Evolutionary conservation across 2,888 invertebrate species (phyloP).

Genomic region (Pseudolycoriella hygida): DNA sequence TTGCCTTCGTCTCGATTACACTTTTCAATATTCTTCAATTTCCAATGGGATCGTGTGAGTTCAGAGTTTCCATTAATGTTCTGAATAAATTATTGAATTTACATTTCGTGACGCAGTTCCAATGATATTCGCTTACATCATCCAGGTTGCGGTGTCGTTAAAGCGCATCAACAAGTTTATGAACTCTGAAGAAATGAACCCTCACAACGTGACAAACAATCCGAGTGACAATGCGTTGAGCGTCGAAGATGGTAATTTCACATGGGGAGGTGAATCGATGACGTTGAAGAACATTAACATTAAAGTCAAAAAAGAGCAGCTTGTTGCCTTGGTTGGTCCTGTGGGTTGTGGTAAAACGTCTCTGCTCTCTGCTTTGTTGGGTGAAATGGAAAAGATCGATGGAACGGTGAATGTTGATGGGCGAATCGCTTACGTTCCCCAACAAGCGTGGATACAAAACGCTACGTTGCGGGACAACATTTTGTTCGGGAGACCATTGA

Average conservation of each 20-base stretch:
- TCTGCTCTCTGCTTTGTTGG: slow-evolving; percentile 29
- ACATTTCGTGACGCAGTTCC: background rate
- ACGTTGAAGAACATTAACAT: slow-evolving; percentile 21
- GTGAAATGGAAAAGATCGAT: slow-evolving; percentile 27
- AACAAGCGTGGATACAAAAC: slow-evolving; percentile 38
- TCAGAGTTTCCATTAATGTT: too few species aligned
- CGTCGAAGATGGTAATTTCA: slow-evolving; percentile 32
- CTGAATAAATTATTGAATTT: too few species aligned
- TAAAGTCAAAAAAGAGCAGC: slow-evolving; percentile 17
- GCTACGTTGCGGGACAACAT: slow-evolving; percentile 70
- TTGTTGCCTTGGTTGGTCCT: slow-evolving; percentile 29
- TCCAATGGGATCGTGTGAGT: slow-evolving; percentile 1
- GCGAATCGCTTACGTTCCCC: slow-evolving; percentile 32
- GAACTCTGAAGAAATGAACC: slow-evolving; percentile 34
- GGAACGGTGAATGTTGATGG: slow-evolving; percentile 23
- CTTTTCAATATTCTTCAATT: slow-evolving; percentile 37
- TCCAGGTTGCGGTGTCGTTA: slow-evolving; percentile 30
- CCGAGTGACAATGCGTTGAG: slow-evolving; percentile 8
- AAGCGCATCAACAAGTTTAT: slow-evolving; percentile 36
- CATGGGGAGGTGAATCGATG: slow-evolving; percentile 25
- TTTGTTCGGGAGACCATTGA: slow-evolving; percentile 61
- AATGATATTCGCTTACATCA: slow-evolving; percentile 1
- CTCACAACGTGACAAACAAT: slow-evolving; percentile 23
- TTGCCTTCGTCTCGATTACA: slow-evolving; percentile 37
- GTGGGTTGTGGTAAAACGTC: slow-evolving; percentile 32